A percentile compares a stretch with the other conserved stretches of the same genome.
These are phyloP conservation scores for Pempheris klunzingeri DNA, from an alignment of 2,797 vertebrate genomes.

Conservation along the genomic window DNA sequence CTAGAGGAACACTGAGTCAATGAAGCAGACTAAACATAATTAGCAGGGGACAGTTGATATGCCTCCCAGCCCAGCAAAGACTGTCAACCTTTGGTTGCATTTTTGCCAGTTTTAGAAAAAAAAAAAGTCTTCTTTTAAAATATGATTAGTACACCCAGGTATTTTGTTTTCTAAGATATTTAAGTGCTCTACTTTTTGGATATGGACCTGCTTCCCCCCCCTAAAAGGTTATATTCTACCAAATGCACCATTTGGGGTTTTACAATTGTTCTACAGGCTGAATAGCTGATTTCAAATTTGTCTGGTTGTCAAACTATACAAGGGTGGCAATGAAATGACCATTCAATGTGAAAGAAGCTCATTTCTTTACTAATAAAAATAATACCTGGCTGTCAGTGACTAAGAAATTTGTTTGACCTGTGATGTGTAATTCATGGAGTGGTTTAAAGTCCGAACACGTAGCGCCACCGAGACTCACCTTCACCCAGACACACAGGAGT, in stretches of 20 bases:
- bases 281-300: not conserved
- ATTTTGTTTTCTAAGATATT: not conserved
- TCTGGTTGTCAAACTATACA: not conserved
- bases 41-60: constrained; percentile 34
- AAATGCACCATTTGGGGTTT: constrained; percentile 2
- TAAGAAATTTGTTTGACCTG: not conserved
- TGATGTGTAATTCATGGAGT: constrained; percentile 27
- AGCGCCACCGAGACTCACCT: constrained; percentile 69
- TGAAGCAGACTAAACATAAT: constrained; percentile 43
- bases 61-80: not conserved
- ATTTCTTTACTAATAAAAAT: constrained; percentile 7
- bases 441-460: constrained; percentile 63
- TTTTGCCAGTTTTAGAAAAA: not conserved
- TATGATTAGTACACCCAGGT: not conserved
- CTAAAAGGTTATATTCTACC: not conserved
- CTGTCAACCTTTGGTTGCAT: not conserved
- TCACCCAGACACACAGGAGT: constrained; percentile 61
- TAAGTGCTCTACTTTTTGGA: not conserved
- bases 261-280: constrained; percentile 1
- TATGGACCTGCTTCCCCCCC: not conserved
- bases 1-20: constrained; percentile 28
- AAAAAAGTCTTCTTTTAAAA: not conserved
- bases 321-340: not conserved
- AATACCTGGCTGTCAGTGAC: constrained; percentile 8
- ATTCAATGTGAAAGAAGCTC: not conserved